Conservation (phyloP, 2,113 vertebrate genomes). For the Neolamprologus longior region DNA sequence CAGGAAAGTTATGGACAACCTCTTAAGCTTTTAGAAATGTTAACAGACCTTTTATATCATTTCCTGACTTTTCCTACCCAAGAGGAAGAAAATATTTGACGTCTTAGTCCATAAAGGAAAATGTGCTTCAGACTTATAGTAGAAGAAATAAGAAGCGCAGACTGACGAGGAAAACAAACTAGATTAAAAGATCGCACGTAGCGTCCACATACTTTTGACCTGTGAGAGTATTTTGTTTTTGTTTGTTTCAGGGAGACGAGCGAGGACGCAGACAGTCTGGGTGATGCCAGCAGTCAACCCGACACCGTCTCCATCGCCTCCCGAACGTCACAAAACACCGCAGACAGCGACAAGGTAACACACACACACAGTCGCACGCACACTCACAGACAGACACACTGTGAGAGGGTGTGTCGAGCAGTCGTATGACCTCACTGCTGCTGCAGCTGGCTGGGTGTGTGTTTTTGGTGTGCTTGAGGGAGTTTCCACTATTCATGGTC, state of each 20-base stretch:
- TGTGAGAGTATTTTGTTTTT: neutral
- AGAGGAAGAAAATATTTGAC: neutral
- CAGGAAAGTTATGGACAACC: neutral
- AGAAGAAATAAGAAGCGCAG: neutral
- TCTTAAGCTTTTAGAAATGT: neutral
- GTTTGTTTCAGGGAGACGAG: conserved; percentile 80
- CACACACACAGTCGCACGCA: neutral
- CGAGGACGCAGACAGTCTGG: conserved; percentile 93
- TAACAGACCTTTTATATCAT: neutral
- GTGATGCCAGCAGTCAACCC: conserved; percentile 96
- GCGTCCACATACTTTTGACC: neutral
- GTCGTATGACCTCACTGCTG: conserved; percentile 47
- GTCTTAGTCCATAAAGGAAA: neutral
- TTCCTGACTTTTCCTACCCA: neutral
- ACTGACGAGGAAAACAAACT: neutral
- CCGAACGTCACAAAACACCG: conserved; percentile 94
- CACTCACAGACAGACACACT: neutral
- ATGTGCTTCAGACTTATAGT: neutral
- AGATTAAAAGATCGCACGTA: neutral
- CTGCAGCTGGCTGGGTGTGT: conserved; percentile 48
- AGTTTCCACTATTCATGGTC: conserved; percentile 19
- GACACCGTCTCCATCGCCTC: conserved; percentile 98
- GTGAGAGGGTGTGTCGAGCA: conserved; percentile 23
- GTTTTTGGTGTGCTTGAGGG: conserved; percentile 10
- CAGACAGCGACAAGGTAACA: conserved; percentile 96